Evolutionary conservation across 1,140 invertebrate genomes (phyloP).

Genomic region (Octopus sinensis): DNA sequence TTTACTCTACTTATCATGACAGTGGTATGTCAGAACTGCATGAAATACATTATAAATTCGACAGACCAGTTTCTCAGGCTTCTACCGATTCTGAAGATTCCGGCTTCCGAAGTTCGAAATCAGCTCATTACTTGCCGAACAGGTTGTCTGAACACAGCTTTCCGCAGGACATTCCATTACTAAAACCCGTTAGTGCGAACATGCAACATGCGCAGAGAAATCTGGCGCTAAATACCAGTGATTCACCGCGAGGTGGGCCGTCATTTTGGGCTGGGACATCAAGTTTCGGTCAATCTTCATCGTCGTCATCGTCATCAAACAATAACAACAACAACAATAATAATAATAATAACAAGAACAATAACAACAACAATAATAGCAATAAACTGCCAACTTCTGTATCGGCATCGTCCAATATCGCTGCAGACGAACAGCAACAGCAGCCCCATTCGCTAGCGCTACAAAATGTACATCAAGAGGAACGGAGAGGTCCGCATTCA

Average conservation of each 20-base stretch:
- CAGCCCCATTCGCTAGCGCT: neutral
- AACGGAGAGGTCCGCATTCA: neutral
- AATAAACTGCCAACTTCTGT: neutral
- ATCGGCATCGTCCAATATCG: slow-evolving; percentile 4
- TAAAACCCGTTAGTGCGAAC: slow-evolving; percentile 28
- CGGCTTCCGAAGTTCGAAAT: slow-evolving; percentile 43
- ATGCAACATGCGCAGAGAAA: slow-evolving; percentile 17
- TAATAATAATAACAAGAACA: too few species aligned
- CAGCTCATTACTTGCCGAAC: slow-evolving; percentile 34
- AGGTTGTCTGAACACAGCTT: slow-evolving; percentile 13
- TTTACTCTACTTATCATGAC: slow-evolving; percentile 32
- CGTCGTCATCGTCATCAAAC: neutral
- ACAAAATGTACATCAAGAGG: neutral
- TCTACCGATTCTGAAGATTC: slow-evolving; percentile 49
- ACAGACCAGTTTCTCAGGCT: slow-evolving; percentile 41
- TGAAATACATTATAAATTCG: slow-evolving; percentile 28
- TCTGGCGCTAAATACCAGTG: neutral
- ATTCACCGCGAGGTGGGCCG: neutral
- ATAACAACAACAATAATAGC: neutral
- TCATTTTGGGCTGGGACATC: neutral
- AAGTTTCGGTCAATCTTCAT: neutral
- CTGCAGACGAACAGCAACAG: neutral
- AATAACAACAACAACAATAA: too few species aligned
- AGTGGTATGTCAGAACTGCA: slow-evolving; percentile 43
- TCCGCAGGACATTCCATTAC: slow-evolving; percentile 33